Evolutionary conservation across 2,797 vertebrate genomes (phyloP).

Genomic region (Limnodromus scolopaceus): DNA sequence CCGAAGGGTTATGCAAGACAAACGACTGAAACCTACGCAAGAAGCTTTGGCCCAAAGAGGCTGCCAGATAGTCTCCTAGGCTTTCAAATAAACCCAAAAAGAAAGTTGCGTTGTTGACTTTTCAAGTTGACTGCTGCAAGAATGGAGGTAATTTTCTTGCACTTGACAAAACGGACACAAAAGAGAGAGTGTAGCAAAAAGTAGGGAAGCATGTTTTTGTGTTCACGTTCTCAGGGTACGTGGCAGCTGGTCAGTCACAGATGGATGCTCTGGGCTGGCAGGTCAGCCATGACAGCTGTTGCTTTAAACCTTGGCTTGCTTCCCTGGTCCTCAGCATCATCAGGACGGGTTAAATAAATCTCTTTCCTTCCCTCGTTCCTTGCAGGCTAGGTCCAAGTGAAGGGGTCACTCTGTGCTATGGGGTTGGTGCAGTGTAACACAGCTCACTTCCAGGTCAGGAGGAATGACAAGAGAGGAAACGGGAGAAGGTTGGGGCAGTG

Average conservation of each 20-base stretch:
- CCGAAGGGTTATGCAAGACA: background rate
- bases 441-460: background rate
- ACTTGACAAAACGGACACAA: background rate
- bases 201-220: background rate
- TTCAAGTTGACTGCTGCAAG: background rate
- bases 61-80: background rate
- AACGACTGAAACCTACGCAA: background rate
- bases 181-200: background rate
- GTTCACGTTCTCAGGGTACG: background rate
- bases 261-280: constrained; percentile 48
- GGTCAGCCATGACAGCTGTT: constrained; percentile 36
- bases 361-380: background rate
- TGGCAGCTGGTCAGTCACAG: constrained; percentile 56
- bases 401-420: accelerated
- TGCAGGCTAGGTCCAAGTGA: background rate
- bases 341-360: background rate
- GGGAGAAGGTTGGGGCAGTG: background rate
- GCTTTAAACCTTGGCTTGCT: constrained; percentile 35
- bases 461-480: background rate
- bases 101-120: background rate
- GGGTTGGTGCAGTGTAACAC: accelerated
- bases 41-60: background rate
- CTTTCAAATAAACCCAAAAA: background rate
- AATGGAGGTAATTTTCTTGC: background rate
- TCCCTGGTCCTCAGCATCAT: background rate